These are phyloP conservation scores for Paguma larvata DNA, from an alignment of 2,797 vertebrate species.

Conservation along the genomic window DNA sequence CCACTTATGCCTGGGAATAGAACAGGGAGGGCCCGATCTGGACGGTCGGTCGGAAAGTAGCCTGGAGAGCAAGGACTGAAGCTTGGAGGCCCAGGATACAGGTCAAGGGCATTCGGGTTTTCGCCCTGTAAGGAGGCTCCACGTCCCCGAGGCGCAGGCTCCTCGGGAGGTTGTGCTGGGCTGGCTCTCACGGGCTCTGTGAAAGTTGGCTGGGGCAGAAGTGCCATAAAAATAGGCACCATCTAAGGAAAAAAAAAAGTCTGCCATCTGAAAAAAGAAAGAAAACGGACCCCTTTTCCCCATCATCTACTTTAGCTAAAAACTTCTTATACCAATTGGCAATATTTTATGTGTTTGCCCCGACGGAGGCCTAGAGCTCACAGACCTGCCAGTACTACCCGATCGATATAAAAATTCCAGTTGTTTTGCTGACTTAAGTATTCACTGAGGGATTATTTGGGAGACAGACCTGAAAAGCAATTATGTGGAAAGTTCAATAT, in stretches of 20 bases:
- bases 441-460: constrained; percentile 72
- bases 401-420: constrained; percentile 79
- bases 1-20: background rate
- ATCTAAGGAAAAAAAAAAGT: background rate
- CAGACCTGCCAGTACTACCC: constrained; percentile 53
- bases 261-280: constrained; percentile 47
- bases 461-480: constrained; percentile 79
- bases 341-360: constrained; percentile 66
- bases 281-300: constrained; percentile 48
- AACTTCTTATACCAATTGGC: constrained; percentile 46
- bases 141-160: background rate
- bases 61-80: background rate
- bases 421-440: constrained; percentile 80
- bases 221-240: constrained; percentile 55
- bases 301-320: constrained; percentile 66
- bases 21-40: background rate
- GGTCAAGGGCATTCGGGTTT: background rate
- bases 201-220: constrained; percentile 38
- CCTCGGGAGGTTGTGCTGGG: background rate
- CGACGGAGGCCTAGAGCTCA: constrained; percentile 11
- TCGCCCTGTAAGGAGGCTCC: constrained; percentile 3
- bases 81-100: background rate
- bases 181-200: background rate
- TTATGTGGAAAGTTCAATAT: constrained; percentile 67
- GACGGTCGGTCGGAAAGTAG: background rate